Conservation (phyloP, 1,140 invertebrate species). For the Neodiprion lecontei region DNA sequence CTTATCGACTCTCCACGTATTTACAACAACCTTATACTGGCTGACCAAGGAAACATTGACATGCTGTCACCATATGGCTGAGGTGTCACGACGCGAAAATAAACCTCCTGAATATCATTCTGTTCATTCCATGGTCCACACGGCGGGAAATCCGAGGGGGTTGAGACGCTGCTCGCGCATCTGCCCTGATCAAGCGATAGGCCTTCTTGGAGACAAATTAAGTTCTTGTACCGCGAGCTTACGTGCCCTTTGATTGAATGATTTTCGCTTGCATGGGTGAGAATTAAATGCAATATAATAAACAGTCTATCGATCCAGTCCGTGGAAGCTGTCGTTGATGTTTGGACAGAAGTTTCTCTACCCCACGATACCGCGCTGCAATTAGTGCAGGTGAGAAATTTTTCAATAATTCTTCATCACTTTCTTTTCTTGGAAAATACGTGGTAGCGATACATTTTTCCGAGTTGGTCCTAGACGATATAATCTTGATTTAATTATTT, state of each 20-base stretch:
- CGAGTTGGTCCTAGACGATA: no score
- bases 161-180: conserved; percentile 27
- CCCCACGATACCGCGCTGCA: no score
- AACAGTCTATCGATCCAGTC: no score
- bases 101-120: conserved; percentile 35
- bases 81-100: conserved; percentile 41
- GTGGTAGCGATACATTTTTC: no score
- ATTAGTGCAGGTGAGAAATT: no score
- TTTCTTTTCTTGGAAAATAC: no score
- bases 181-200: conserved; percentile 48
- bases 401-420: no score
- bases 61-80: conserved; percentile 42
- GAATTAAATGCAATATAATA: no score
- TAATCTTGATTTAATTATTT: no score
- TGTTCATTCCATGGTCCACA: conserved; percentile 11
- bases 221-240: conserved; percentile 44
- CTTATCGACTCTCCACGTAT: conserved; percentile 57
- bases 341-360: no score
- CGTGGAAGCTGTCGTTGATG: no score
- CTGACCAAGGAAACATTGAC: conserved; percentile 38
- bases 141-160: conserved; percentile 8
- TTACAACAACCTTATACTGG: conserved; percentile 31
- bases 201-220: conserved; percentile 55
- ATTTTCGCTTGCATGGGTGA: not conserved
- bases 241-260: not conserved